Evolutionary conservation across 1,140 invertebrate genomes (phyloP).

Genomic region (Zaprionus vittiger): DNA sequence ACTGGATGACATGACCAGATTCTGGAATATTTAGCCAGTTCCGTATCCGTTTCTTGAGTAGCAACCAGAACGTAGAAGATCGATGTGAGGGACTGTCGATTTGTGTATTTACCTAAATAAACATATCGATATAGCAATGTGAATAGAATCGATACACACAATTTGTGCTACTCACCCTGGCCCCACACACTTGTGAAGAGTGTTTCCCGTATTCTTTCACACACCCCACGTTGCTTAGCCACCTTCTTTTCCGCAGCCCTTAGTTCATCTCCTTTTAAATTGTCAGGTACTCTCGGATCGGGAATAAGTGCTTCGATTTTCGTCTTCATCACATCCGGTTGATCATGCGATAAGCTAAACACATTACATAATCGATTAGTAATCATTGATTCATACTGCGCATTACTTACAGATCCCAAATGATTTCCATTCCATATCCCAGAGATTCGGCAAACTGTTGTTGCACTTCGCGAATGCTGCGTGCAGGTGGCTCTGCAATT

Average conservation of each 20-base stretch:
- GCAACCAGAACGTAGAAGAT: slow-evolving; percentile 75
- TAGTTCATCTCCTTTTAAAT: neutral
- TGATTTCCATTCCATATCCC: slow-evolving; percentile 51
- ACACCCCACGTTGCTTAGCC: slow-evolving; percentile 25
- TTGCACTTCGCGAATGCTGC: slow-evolving; percentile 56
- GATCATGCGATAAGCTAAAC: slow-evolving; percentile 43
- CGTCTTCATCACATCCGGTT: slow-evolving; percentile 14
- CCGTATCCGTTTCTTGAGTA: slow-evolving; percentile 33
- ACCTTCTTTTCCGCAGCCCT: slow-evolving; percentile 4
- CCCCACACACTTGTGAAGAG: slow-evolving; percentile 69
- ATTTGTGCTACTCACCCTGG: slow-evolving; percentile 56
- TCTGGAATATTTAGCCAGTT: slow-evolving; percentile 37
- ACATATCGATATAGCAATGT: slow-evolving; percentile 2
- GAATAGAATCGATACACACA: too few relatives aligned
- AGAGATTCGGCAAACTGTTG: slow-evolving; percentile 58
- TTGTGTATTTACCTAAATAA: slow-evolving; percentile 71
- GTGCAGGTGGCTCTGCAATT: neutral
- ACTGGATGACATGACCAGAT: slow-evolving; percentile 69
- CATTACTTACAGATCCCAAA: slow-evolving; percentile 76
- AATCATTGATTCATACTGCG: slow-evolving; percentile 23
- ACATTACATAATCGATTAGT: neutral
- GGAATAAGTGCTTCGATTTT: slow-evolving; percentile 55
- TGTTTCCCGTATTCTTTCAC: slow-evolving; percentile 33
- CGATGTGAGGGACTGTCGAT: slow-evolving; percentile 62
- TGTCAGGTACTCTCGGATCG: neutral